Evolutionary conservation across 2,797 vertebrate genomes (phyloP).

Genomic region (Selene dorsalis): DNA sequence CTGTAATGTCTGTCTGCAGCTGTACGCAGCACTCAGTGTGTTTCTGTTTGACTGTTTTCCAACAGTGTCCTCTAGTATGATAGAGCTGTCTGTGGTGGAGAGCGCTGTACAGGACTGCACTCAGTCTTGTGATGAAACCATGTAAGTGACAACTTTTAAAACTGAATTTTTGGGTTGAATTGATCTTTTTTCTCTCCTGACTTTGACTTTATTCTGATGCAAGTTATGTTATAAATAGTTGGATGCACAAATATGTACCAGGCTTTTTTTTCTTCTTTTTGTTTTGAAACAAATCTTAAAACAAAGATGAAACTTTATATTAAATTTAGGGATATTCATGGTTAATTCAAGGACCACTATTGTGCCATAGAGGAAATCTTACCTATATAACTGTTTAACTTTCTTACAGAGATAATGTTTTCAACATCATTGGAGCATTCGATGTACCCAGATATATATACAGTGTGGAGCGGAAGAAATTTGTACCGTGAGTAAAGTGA

Average conservation of each 20-base stretch:
- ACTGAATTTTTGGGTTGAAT: no score
- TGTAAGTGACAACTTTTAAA: conserved; percentile 81
- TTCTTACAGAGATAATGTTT: conserved; percentile 91
- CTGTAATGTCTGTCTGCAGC: neutral
- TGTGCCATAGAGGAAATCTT: neutral
- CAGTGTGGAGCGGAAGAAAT: conserved; percentile 95
- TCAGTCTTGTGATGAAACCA: conserved; percentile 89
- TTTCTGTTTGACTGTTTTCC: conserved; percentile 18
- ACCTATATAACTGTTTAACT: neutral
- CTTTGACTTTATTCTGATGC: neutral
- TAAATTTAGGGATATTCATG: neutral
- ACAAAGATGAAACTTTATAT: no score
- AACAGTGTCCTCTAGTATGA: conserved; percentile 93
- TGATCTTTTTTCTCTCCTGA: neutral
- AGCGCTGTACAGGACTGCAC: conserved; percentile 94
- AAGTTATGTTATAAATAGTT: neutral
- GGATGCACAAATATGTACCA: neutral
- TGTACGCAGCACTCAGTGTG: neutral
- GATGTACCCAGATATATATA: conserved; percentile 94
- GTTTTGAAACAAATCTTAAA: neutral
- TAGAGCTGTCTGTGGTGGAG: conserved; percentile 90
- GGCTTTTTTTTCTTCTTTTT: no score
- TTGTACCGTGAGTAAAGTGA: conserved; percentile 91
- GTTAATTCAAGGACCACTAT: neutral
- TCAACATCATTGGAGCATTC: conserved; percentile 97